A percentile compares a stretch with the other conserved stretches of the same genome.
phyloP scores from a whole-genome alignment of 92 coral and sea anemone species.

The Palythoa grandiflora region DNA sequence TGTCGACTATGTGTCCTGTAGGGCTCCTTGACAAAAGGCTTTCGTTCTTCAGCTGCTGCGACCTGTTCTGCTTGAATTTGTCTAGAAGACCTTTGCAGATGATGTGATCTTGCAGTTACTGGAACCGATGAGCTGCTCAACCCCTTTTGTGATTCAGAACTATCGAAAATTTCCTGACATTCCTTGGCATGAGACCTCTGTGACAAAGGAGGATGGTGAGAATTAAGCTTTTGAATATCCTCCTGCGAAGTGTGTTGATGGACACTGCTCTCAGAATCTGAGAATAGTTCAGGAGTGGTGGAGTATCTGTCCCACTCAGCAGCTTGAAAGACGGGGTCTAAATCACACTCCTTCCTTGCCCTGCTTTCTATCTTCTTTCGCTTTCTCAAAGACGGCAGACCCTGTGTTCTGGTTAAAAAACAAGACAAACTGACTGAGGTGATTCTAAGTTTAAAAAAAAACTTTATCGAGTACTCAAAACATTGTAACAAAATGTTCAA shows the following conservation, averaged over 20 bases:
- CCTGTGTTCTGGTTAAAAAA: slow-evolving; percentile 27
- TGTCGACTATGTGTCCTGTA: slow-evolving; percentile 5
- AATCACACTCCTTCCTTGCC: slow-evolving; percentile 7
- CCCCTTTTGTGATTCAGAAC: background rate
- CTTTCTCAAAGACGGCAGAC: slow-evolving; percentile 24
- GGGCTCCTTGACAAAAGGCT: background rate
- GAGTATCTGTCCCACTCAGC: slow-evolving; percentile 35
- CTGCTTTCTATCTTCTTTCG: slow-evolving; percentile 29
- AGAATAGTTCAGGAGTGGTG: slow-evolving; percentile 30
- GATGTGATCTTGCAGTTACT: background rate
- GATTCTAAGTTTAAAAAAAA: background rate
- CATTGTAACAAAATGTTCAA: background rate
- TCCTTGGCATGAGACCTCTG: background rate
- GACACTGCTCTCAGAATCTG: slow-evolving; percentile 47
- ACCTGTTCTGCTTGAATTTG: slow-evolving; percentile 21
- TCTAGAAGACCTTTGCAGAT: background rate
- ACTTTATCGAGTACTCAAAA: background rate
- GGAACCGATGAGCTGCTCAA: background rate
- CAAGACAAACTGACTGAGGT: too few relatives aligned
- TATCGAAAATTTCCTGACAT: background rate
- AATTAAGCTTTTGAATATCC: slow-evolving; percentile 1
- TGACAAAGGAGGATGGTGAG: background rate
- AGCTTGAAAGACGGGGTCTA: too few relatives aligned
- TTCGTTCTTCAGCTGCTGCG: slow-evolving; percentile 14
- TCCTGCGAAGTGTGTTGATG: slow-evolving; percentile 20